Evolutionary conservation across 2,113 vertebrate species (phyloP).

Genomic region (Lepus europaeus): DNA sequence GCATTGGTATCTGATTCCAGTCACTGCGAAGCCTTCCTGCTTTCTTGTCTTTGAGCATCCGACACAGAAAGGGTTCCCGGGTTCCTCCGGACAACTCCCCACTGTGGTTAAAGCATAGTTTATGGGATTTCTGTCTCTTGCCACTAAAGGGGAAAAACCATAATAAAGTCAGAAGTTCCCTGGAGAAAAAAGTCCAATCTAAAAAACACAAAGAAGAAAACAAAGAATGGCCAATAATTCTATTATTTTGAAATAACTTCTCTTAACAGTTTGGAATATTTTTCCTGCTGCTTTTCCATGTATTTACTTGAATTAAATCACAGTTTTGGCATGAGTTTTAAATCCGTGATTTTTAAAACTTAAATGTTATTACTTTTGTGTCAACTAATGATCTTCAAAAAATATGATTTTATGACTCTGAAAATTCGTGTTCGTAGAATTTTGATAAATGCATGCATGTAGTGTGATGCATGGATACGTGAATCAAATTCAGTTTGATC

Average conservation of each 20-base stretch:
- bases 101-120: background rate
- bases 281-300: background rate
- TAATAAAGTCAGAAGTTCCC: background rate
- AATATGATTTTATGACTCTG: background rate
- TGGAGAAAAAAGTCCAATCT: background rate
- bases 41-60: background rate
- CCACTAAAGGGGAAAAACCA: background rate
- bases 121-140: background rate
- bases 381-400: constrained; percentile 13
- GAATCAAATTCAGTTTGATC: background rate
- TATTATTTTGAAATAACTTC: background rate
- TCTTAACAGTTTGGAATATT: constrained; percentile 4
- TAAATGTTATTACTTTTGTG: background rate
- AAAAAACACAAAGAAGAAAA: background rate
- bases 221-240: background rate
- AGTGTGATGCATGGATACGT: background rate
- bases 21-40: background rate
- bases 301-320: constrained; percentile 6
- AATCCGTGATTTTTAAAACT: background rate
- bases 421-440: background rate
- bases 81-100: background rate
- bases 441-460: background rate
- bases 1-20: background rate
- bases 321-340: background rate
- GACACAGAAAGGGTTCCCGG: background rate